Percentiles rank a stretch among this genome's conserved stretches.
Evolutionary conservation across 2,888 invertebrate genomes (phyloP).

Genomic region (Drosophila diplacantha): DNA sequence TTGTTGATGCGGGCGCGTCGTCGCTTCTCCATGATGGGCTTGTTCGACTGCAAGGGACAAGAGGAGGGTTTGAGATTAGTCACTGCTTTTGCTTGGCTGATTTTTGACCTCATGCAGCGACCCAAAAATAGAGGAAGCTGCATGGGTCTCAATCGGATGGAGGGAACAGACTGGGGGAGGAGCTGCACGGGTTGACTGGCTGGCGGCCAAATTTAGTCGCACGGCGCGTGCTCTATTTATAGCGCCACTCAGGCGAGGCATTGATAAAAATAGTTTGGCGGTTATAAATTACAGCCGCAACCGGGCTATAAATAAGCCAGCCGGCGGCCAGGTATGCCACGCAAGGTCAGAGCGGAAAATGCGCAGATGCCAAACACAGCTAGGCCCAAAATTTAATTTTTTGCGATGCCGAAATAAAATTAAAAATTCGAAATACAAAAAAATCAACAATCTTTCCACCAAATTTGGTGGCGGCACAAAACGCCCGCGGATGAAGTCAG

Average conservation of each 20-base stretch:
- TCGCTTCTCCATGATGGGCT: conserved; percentile 95
- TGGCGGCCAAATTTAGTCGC: conserved; percentile 66
- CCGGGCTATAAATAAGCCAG: conserved; percentile 51
- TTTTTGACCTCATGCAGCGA: conserved; percentile 69
- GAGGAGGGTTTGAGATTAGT: conserved; percentile 50
- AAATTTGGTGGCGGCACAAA: conserved; percentile 49
- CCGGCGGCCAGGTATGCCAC: conserved; percentile 23
- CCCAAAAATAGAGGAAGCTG: conserved; percentile 63
- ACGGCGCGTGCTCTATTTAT: conserved; percentile 75
- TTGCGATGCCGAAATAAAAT: conserved; percentile 2
- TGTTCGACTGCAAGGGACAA: conserved; percentile 85
- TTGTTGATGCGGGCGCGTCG: conserved; percentile 93
- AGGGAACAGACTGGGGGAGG: conserved; percentile 3
- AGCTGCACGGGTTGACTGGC: conserved; percentile 56
- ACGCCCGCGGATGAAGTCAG: conserved; percentile 51
- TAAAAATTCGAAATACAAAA: not conserved
- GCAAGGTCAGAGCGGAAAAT: conserved; percentile 68
- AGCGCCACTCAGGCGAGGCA: conserved; percentile 43
- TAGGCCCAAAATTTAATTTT: conserved; percentile 19
- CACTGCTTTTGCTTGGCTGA: conserved; percentile 35
- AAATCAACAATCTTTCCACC: conserved; percentile 28
- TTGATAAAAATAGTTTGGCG: conserved; percentile 68
- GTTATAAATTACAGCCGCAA: conserved; percentile 66
- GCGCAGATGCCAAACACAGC: conserved; percentile 55
- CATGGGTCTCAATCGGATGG: conserved; percentile 57